Evolutionary conservation across 2,113 vertebrate species (phyloP), one percentile per base, ranked within the genome.

Genomic region (Ammodytes dubius): DNA sequence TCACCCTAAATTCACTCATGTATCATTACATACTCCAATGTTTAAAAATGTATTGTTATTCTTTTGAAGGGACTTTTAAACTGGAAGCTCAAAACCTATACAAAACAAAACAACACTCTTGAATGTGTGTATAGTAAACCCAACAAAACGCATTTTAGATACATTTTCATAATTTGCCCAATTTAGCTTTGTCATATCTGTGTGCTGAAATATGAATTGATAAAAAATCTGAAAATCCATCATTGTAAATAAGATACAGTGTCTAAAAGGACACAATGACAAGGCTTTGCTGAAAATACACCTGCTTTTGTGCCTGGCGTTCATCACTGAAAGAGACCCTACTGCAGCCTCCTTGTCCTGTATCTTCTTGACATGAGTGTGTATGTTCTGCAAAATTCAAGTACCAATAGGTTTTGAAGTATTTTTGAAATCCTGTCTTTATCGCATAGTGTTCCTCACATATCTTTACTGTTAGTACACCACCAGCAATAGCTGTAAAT

Each of bases 401-500:
- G 6, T 40, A 37, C 39, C 12, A 17, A 71, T 3, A 27, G 3
- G 1, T 47, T 27, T 50, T 72, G 13, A 81, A 39, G 9, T n/a
- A 71, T 70, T 79, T 57, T 35, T 52, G 5, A 57, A 64, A 10
- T 49, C 50, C 50, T 53, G 46, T 72, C 42, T 59, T 59, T 45
- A 27, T 50, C 52, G 49, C 7, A 13, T 9, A 39, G n/a, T 4
- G 40, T 46, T 68, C 35, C 13, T 45, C 14, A 37, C 59, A 65
- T 65, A 0, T 12, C 73, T 72, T 39, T 70, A n/a, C 53, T 54
- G 15, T 45, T 27, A 59, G 43, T n/a, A 73, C 73, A 79, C 50
- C 1, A 70, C 11, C 47, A 66, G 43, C 49, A 46, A 46, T 12
- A 77, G 63, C 70, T 61, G 61, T 57, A 86, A 70, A 84, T 61